Percentiles rank a stretch among this genome's conserved stretches.
phyloP scores from a whole-genome alignment of 2,113 vertebrate genomes.

The Hemiprocne comata region DNA sequence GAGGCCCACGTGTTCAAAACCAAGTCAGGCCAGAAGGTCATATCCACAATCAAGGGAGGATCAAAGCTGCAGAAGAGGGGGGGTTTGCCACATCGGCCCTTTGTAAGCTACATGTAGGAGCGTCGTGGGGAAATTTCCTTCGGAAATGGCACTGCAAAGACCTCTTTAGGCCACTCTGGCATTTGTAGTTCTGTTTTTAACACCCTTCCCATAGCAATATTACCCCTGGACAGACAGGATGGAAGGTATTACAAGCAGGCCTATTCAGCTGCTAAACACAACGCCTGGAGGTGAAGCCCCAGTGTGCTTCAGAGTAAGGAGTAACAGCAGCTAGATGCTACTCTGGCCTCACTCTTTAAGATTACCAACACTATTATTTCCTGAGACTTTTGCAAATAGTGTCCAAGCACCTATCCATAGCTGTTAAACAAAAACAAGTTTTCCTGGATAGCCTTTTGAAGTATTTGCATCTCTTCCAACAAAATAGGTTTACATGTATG shows the following conservation, averaged over 20 bases:
- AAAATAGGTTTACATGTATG: neutral
- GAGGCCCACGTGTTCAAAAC: neutral
- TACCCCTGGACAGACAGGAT: neutral
- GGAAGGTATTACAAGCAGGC: neutral
- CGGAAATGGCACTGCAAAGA: neutral
- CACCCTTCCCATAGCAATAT: neutral
- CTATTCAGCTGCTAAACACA: neutral
- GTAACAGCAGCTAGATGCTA: neutral
- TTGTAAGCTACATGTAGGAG: accelerated
- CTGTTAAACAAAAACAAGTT: neutral
- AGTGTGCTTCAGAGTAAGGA: neutral
- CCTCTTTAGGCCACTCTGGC: neutral
- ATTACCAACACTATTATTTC: neutral
- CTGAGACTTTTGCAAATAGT: neutral
- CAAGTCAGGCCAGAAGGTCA: neutral
- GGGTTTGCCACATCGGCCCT: neutral
- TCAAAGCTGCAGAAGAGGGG: neutral
- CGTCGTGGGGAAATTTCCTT: neutral
- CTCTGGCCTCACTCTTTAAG: neutral
- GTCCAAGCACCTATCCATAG: neutral
- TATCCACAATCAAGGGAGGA: neutral
- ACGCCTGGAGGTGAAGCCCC: neutral
- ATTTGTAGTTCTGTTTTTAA: neutral
- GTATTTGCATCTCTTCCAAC: neutral
- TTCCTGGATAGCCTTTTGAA: neutral